phyloP scores from a whole-genome alignment of 2,113 vertebrate species.

The Benitochromis conjunctus region DNA sequence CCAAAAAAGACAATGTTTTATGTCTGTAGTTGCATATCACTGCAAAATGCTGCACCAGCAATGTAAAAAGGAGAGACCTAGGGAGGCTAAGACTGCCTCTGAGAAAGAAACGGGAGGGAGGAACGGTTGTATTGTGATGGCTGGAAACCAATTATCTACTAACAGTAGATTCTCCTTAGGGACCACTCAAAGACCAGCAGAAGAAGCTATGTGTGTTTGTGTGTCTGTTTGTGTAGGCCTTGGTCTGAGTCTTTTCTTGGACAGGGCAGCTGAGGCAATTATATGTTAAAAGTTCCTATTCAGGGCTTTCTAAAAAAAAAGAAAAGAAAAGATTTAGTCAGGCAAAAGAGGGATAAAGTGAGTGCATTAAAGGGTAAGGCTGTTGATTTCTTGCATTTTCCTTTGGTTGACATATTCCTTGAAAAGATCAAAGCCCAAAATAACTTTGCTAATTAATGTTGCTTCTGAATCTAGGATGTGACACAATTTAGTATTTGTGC shows the following conservation, averaged over 20 bases:
- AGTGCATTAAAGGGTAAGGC: neutral
- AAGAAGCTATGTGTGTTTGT: neutral
- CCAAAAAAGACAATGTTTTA: neutral
- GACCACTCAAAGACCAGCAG: slow-evolving; percentile 16
- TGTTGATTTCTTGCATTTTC: neutral
- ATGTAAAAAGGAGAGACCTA: neutral
- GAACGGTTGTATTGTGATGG: slow-evolving; percentile 8
- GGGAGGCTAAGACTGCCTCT: neutral
- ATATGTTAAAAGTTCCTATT: slow-evolving; percentile 23
- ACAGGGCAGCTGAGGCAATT: slow-evolving; percentile 35
- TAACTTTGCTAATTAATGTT: neutral
- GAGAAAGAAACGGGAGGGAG: neutral
- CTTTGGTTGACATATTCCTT: neutral
- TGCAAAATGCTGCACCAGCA: neutral
- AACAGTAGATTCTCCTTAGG: slow-evolving; percentile 23
- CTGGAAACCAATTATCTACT: slow-evolving; percentile 56
- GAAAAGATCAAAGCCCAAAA: neutral
- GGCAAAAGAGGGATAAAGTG: neutral
- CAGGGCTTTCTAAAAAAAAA: neutral
- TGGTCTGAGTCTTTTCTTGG: slow-evolving; percentile 12
- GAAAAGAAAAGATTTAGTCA: neutral
- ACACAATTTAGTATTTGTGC: neutral
- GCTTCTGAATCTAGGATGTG: neutral
- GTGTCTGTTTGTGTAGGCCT: slow-evolving; percentile 10
- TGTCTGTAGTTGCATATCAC: neutral